Percentiles rank a stretch among this genome's conserved stretches.
Evolutionary conservation across 2,113 vertebrate genomes (phyloP).

Genomic region (Nipponia nippon): DNA sequence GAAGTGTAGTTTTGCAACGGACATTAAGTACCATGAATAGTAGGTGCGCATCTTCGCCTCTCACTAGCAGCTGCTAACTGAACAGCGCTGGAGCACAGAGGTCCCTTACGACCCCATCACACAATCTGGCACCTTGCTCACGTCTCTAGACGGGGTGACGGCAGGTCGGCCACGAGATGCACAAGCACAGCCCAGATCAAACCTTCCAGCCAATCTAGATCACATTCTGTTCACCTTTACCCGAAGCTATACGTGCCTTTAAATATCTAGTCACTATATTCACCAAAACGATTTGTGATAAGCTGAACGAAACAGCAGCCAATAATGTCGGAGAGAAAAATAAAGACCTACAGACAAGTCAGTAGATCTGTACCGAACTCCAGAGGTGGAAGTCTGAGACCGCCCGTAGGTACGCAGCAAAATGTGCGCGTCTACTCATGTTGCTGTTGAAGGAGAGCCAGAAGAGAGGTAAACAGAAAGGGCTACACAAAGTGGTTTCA

Average conservation of each 20-base stretch:
- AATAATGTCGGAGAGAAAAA: neutral
- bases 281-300: neutral
- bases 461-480: neutral
- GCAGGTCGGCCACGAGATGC: neutral
- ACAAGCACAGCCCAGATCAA: neutral
- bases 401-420: fast-evolving
- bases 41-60: neutral
- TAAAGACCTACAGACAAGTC: neutral
- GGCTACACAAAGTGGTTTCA: neutral
- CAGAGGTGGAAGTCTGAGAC: neutral
- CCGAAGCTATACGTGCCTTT: neutral
- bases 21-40: neutral
- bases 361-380: fast-evolving
- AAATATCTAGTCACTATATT: neutral
- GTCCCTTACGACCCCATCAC: neutral
- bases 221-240: neutral
- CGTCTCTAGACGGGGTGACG: neutral
- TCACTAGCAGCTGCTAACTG: neutral
- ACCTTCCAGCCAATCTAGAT: neutral
- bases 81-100: neutral
- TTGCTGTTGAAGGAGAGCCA: neutral
- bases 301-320: neutral
- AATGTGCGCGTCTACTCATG: neutral
- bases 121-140: neutral
- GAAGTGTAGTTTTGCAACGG: neutral